Evolutionary conservation across 2,113 vertebrate genomes (phyloP).

Genomic region (Chionis minor): DNA sequence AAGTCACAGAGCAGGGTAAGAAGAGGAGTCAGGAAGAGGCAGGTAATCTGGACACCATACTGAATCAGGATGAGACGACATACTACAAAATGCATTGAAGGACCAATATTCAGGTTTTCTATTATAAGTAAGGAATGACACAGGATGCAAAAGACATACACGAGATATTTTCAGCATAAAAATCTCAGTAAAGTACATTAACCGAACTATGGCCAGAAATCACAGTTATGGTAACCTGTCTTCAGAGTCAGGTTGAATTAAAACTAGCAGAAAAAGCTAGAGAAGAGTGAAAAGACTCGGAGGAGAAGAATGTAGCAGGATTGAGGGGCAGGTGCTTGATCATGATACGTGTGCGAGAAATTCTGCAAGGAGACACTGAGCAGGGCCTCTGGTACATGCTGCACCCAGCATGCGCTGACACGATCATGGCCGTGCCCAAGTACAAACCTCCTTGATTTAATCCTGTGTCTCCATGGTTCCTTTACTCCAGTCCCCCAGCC

Average conservation of each 20-base stretch:
- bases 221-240: not conserved
- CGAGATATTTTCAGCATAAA: not conserved
- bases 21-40: not conserved
- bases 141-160: not conserved
- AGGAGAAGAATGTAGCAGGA: not conserved
- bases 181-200: not conserved
- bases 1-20: not conserved
- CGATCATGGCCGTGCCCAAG: rapidly evolving
- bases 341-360: rapidly evolving
- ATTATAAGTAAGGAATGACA: not conserved
- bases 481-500: not conserved
- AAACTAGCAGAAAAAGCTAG: not conserved
- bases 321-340: not conserved
- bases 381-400: not conserved
- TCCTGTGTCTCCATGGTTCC: not conserved
- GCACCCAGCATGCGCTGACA: not conserved
- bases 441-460: not conserved
- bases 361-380: not conserved
- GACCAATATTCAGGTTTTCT: not conserved
- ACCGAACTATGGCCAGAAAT: not conserved
- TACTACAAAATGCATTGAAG: not conserved
- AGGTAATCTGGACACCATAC: not conserved
- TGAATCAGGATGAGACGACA: not conserved
- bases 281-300: not conserved
- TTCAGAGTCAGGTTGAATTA: not conserved